A percentile compares a stretch with the other conserved stretches of the same genome.
These are phyloP conservation scores for Carollia perspicillata DNA, from an alignment of 2,113 vertebrate genomes.

Conservation along the genomic window DNA sequence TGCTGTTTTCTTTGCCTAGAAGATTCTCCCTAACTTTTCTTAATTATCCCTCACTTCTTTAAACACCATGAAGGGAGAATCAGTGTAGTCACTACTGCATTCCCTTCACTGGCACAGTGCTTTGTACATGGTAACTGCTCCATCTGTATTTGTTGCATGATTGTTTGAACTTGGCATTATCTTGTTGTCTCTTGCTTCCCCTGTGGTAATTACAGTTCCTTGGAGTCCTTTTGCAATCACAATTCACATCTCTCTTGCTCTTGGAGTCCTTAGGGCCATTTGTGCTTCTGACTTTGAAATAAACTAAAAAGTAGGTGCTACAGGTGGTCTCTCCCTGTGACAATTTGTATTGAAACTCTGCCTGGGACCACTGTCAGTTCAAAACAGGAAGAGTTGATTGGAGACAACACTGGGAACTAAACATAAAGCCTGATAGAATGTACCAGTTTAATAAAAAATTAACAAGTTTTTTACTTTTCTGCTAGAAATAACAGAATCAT, in stretches of 20 bases:
- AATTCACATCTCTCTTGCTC: background rate
- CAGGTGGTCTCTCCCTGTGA: background rate
- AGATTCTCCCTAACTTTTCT: background rate
- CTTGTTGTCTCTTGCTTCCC: background rate
- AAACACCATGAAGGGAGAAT: background rate
- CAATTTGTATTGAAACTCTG: background rate
- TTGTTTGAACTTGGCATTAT: background rate
- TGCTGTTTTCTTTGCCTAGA: background rate
- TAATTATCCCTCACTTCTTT: background rate
- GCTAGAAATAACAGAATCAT: background rate
- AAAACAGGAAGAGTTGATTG: background rate
- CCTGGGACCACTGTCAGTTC: background rate
- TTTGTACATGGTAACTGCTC: background rate
- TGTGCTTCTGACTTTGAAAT: slow-evolving; percentile 18
- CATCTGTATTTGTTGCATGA: background rate
- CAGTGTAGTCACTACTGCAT: background rate
- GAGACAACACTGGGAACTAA: background rate
- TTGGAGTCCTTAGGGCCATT: background rate
- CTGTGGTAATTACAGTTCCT: background rate
- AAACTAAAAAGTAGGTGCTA: background rate
- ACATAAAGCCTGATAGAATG: background rate
- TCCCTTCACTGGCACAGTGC: background rate
- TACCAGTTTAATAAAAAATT: background rate
- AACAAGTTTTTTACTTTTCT: background rate
- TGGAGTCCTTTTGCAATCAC: background rate